phyloP scores from a whole-genome alignment of 1,140 invertebrate species.

The Helicoverpa zea region DNA sequence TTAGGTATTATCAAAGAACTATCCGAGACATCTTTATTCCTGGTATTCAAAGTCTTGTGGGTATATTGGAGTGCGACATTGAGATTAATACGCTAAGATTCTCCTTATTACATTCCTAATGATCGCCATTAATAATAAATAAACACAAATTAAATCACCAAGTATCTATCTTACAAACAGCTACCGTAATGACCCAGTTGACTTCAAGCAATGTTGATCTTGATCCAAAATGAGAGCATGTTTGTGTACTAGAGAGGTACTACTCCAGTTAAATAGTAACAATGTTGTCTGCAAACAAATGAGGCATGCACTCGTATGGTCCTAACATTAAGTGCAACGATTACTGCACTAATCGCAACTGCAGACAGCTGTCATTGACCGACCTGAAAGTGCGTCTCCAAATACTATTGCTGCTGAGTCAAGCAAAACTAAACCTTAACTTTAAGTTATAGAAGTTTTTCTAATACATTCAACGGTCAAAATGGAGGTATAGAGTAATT shows the following conservation, averaged over 20 bases:
- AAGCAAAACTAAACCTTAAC: slow-evolving; percentile 52
- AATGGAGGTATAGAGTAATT: slow-evolving; percentile 44
- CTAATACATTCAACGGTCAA: not conserved
- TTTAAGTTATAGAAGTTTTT: slow-evolving; percentile 24
- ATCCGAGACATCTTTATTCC: too few species aligned
- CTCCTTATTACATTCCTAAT: slow-evolving; percentile 24
- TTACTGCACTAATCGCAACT: slow-evolving; percentile 62
- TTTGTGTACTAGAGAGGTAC: slow-evolving; percentile 39
- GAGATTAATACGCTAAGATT: not conserved
- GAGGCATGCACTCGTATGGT: slow-evolving; percentile 59
- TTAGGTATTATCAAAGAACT: too few species aligned
- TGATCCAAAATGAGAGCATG: slow-evolving; percentile 63
- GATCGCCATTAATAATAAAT: slow-evolving; percentile 40
- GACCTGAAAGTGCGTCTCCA: slow-evolving; percentile 47
- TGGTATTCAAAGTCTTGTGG: too few species aligned
- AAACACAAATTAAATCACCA: slow-evolving; percentile 23
- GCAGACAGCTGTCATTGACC: slow-evolving; percentile 68
- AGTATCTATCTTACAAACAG: slow-evolving; percentile 46
- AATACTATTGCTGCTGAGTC: slow-evolving; percentile 1
- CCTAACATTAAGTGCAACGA: slow-evolving; percentile 64
- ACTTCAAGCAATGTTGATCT: slow-evolving; percentile 64
- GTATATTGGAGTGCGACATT: not conserved
- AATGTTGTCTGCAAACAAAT: slow-evolving; percentile 49
- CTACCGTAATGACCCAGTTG: slow-evolving; percentile 65
- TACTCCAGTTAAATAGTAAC: slow-evolving; percentile 47